Evolutionary conservation across 1,140 invertebrate species (phyloP).

Genomic region (Zaprionus camerounensis): DNA sequence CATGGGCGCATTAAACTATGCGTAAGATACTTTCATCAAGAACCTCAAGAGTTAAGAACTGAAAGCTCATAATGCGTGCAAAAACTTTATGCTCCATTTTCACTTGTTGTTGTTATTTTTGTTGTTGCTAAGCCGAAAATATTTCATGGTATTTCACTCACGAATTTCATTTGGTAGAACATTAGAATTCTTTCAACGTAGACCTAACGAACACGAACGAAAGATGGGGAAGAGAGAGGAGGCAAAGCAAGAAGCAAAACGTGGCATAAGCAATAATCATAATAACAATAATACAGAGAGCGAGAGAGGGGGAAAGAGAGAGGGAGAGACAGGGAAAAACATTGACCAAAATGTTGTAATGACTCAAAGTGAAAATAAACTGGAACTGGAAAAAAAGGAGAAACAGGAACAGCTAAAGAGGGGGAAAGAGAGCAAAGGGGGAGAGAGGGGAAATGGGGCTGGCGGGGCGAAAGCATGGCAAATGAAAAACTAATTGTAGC

Average conservation of each 20-base stretch:
- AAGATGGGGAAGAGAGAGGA: constrained; percentile 25
- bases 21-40: constrained; percentile 65
- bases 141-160: constrained; percentile 77
- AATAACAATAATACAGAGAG: constrained; percentile 73
- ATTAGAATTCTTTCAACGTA: constrained; percentile 71
- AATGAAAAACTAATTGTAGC: constrained; percentile 82
- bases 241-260: constrained; percentile 49
- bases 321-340: constrained; percentile 29
- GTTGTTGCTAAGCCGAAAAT: constrained; percentile 36
- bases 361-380: constrained; percentile 79
- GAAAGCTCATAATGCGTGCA: constrained; percentile 58
- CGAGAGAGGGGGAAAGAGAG: neutral
- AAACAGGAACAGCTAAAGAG: constrained; percentile 18
- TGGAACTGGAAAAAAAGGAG: constrained; percentile 38
- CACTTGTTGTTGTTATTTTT: constrained; percentile 30
- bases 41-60: constrained; percentile 3
- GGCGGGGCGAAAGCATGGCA: constrained; percentile 53
- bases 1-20: constrained; percentile 38
- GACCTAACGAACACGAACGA: constrained; percentile 36
- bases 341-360: constrained; percentile 76
- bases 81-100: constrained; percentile 31
- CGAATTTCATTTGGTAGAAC: constrained; percentile 77
- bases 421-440: neutral
- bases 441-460: constrained; percentile 4
- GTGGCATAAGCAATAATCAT: constrained; percentile 75